A percentile compares a stretch with the other conserved stretches of the same genome.
Evolutionary conservation across 2,888 invertebrate genomes (phyloP).

Genomic region (Nezara viridula): DNA sequence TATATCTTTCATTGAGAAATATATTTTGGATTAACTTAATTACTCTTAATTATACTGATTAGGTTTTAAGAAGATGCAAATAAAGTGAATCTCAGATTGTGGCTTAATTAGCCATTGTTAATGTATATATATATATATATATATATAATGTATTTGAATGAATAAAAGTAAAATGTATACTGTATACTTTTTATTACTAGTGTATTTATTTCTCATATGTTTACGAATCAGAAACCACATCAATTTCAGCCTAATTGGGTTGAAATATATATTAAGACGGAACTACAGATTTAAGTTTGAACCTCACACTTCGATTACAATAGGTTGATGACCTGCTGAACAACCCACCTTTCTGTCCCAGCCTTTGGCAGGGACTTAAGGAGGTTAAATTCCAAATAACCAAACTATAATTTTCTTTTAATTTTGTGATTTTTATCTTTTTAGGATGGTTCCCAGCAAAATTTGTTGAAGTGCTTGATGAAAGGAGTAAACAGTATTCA

Average conservation of each 20-base stretch:
- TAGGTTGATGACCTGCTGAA: neutral
- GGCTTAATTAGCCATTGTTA: no score
- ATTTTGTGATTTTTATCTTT: neutral
- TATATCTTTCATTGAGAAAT: no score
- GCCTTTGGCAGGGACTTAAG: neutral
- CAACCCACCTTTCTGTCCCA: neutral
- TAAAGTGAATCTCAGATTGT: no score
- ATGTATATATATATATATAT: no score
- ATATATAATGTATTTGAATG: no score
- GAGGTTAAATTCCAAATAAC: neutral
- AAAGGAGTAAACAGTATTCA: conserved; percentile 91
- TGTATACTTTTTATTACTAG: no score
- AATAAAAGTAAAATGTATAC: no score
- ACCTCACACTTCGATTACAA: neutral
- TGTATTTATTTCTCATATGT: no score
- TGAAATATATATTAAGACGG: neutral
- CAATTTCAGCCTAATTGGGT: neutral
- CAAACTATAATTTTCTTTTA: neutral
- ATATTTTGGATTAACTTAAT: no score
- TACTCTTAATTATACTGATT: no score
- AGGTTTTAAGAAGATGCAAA: no score
- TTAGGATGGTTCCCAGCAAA: conserved; percentile 95
- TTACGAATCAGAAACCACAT: no score
- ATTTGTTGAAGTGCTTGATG: conserved; percentile 96
- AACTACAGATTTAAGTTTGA: neutral